Evolutionary conservation across 2,113 vertebrate species (phyloP).

Genomic region (Plectropomus leopardus): DNA sequence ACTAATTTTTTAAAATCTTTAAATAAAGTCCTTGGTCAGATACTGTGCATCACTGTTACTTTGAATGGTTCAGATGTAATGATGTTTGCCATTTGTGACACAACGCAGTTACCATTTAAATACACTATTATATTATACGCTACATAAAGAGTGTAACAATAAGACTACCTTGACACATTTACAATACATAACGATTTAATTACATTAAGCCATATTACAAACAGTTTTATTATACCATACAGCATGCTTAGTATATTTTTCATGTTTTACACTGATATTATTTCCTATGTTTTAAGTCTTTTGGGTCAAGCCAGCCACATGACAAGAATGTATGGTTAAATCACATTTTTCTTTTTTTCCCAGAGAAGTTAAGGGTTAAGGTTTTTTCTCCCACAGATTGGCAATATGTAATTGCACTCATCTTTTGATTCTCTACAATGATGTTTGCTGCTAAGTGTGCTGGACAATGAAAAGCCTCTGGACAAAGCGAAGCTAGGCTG

Average conservation of each 20-base stretch:
- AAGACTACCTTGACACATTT: neutral
- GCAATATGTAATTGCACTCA: constrained; percentile 70
- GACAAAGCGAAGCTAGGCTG: constrained; percentile 72
- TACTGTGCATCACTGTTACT: neutral
- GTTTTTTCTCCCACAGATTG: constrained; percentile 30
- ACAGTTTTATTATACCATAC: neutral
- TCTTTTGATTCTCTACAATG: constrained; percentile 70
- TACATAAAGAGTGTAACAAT: neutral
- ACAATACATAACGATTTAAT: neutral
- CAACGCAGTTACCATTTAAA: neutral
- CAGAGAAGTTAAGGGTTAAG: constrained; percentile 43
- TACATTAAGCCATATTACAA: neutral
- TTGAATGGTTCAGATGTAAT: neutral
- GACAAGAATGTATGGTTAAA: constrained; percentile 6
- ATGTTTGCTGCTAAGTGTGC: constrained; percentile 75
- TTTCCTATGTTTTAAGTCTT: neutral
- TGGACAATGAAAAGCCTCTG: constrained; percentile 82
- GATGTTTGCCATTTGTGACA: neutral
- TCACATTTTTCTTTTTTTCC: constrained; percentile 38
- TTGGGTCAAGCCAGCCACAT: neutral
- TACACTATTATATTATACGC: neutral
- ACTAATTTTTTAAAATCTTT: neutral
- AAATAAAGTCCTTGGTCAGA: neutral
- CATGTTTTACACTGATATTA: neutral
- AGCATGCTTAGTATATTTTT: neutral